phyloP scores from a whole-genome alignment of 2,113 vertebrate species.

The Enhydra lutris region DNA sequence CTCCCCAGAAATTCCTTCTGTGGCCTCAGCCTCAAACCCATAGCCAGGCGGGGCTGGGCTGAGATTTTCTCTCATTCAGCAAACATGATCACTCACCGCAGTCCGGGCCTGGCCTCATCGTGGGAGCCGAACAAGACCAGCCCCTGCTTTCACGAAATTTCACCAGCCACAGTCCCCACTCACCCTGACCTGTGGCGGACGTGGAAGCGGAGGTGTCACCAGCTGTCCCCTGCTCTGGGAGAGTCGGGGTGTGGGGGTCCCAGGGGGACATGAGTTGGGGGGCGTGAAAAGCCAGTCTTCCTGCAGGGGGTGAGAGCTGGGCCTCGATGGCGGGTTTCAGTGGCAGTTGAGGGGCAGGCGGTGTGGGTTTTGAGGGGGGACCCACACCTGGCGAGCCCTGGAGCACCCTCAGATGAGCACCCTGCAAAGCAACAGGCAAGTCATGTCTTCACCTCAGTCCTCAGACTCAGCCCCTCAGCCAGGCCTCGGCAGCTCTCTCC shows the following conservation, averaged over 20 bases:
- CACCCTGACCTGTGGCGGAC: fast-evolving
- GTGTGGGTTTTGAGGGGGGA: background rate
- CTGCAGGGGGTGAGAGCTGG: background rate
- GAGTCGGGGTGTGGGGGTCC: too few species aligned
- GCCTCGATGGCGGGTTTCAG: background rate
- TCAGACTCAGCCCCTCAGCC: background rate
- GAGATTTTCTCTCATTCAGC: background rate
- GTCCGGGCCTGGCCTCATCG: background rate
- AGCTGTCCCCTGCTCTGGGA: background rate
- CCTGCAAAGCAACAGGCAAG: background rate
- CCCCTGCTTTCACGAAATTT: too few species aligned
- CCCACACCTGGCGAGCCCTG: background rate
- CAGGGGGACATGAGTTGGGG: too few species aligned
- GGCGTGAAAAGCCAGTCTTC: background rate
- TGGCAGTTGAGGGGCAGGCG: too few species aligned
- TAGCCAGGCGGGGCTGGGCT: background rate
- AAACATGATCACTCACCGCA: background rate
- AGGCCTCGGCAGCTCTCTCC: background rate
- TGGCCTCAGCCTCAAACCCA: background rate
- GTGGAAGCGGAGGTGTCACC: background rate
- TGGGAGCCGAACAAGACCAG: background rate
- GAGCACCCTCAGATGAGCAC: background rate
- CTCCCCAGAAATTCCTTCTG: background rate
- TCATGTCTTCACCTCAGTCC: conserved; percentile 1
- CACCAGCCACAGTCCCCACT: too few species aligned